Conservation (phyloP, 2,113 vertebrate species). For the Muntiacus reevesi region DNA sequence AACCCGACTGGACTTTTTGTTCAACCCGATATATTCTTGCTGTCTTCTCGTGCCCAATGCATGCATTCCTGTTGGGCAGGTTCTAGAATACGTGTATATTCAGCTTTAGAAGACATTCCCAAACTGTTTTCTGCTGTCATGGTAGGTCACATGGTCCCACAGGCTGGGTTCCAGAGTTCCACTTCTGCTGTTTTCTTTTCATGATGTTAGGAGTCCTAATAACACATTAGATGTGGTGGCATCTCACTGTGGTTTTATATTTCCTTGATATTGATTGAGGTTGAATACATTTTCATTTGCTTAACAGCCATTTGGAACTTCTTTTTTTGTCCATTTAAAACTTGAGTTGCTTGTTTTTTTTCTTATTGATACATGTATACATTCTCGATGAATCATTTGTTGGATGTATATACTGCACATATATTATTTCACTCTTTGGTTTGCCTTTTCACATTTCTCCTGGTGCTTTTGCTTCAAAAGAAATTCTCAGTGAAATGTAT, state of each 20-base stretch:
- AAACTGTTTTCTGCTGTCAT: not conserved
- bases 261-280: not conserved
- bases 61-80: not conserved
- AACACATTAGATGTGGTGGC: too few species aligned
- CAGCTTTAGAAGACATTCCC: not conserved
- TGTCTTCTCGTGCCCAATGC: not conserved
- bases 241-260: too few species aligned
- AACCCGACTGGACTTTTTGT: rapidly evolving
- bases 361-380: too few species aligned
- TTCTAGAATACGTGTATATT: not conserved
- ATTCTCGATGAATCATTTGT: not conserved
- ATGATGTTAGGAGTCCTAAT: not conserved
- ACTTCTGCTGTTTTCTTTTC: not conserved
- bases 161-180: not conserved
- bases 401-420: not conserved
- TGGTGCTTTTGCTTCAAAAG: not conserved
- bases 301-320: not conserved
- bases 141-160: too few species aligned
- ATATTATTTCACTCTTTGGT: not conserved
- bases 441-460: not conserved
- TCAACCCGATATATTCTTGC: not conserved
- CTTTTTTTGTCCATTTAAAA: not conserved
- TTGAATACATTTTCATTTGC: not conserved
- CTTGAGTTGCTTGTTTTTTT: not conserved
- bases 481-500: not conserved